Evolutionary conservation across 2,888 invertebrate species (phyloP).

Genomic region (Anoncus sp.): DNA sequence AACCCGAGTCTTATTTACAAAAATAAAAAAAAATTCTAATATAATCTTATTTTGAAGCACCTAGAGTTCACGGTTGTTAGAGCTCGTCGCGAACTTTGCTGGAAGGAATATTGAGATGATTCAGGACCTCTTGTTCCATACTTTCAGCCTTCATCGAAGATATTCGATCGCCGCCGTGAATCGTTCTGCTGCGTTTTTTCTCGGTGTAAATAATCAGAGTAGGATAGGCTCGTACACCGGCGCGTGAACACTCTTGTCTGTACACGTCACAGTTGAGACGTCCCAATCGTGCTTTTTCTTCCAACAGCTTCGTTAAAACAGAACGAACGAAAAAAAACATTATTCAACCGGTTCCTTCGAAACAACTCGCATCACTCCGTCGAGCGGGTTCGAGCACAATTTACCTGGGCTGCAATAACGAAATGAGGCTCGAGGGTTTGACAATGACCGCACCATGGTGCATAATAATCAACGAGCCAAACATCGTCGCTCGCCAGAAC

Average conservation of each 20-base stretch:
- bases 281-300: conserved; percentile 84
- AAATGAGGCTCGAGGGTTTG: conserved; percentile 88
- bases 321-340: conserved; percentile 7
- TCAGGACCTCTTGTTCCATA: conserved; percentile 66
- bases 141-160: conserved; percentile 66
- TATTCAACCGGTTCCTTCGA: not conserved
- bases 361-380: too few relatives aligned
- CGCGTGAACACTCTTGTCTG: conserved; percentile 84
- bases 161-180: conserved; percentile 68
- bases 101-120: conserved; percentile 49
- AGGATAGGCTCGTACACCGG: conserved; percentile 87
- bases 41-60: conserved; percentile 41
- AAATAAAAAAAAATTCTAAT: conserved; percentile 30
- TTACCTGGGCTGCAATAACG: conserved; percentile 87
- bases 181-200: conserved; percentile 81
- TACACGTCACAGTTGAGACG: conserved; percentile 88
- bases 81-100: conserved; percentile 69
- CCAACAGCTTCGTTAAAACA: conserved; percentile 68
- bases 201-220: conserved; percentile 88
- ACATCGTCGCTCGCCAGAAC: conserved; percentile 84
- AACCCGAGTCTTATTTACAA: conserved; percentile 49
- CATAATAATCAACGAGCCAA: conserved; percentile 88
- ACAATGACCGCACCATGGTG: conserved; percentile 88
- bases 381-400: too few relatives aligned
- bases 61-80: conserved; percentile 61